These are phyloP conservation scores for Myopa testacea DNA, from an alignment of 2,888 invertebrate species.

Conservation along the genomic window DNA sequence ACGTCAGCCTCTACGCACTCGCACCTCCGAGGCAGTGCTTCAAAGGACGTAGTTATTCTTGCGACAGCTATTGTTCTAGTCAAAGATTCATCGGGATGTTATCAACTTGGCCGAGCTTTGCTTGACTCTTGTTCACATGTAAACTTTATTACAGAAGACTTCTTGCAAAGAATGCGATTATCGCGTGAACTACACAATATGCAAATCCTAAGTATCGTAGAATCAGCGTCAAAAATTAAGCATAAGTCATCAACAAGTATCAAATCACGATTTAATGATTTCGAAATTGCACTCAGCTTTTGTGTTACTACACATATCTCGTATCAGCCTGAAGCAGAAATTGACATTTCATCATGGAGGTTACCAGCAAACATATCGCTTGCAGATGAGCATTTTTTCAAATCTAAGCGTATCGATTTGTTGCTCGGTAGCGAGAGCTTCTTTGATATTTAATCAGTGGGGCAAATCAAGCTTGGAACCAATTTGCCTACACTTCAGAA, in stretches of 20 bases:
- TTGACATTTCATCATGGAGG: slow-evolving; percentile 44
- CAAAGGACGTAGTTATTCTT: slow-evolving; percentile 21
- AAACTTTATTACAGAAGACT: slow-evolving; percentile 44
- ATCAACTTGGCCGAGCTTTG: slow-evolving; percentile 40
- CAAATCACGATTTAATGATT: slow-evolving; percentile 40
- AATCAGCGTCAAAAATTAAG: slow-evolving; percentile 38
- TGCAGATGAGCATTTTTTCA: slow-evolving; percentile 20
- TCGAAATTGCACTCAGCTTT: slow-evolving; percentile 36
- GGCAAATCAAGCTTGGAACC: slow-evolving; percentile 40
- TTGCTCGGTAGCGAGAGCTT: slow-evolving; percentile 43
- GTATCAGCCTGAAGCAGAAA: slow-evolving; percentile 46
- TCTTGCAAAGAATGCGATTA: slow-evolving; percentile 37
- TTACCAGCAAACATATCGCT: slow-evolving; percentile 35
- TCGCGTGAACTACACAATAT: slow-evolving; percentile 31
- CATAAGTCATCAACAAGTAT: slow-evolving; percentile 37
- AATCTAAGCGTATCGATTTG: slow-evolving; percentile 43
- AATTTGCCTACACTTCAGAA: too few relatives aligned
- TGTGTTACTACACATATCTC: slow-evolving; percentile 37
- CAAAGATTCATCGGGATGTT: slow-evolving; percentile 25
- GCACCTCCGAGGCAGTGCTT: slow-evolving; percentile 8
- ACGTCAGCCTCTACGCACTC: slow-evolving; percentile 24
- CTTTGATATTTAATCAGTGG: slow-evolving; percentile 44
- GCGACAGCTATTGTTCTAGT: slow-evolving; percentile 42
- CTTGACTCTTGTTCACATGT: slow-evolving; percentile 44
- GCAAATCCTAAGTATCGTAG: slow-evolving; percentile 41